phyloP scores from a whole-genome alignment of 2,888 invertebrate genomes.

The Metallyticus violacea region DNA sequence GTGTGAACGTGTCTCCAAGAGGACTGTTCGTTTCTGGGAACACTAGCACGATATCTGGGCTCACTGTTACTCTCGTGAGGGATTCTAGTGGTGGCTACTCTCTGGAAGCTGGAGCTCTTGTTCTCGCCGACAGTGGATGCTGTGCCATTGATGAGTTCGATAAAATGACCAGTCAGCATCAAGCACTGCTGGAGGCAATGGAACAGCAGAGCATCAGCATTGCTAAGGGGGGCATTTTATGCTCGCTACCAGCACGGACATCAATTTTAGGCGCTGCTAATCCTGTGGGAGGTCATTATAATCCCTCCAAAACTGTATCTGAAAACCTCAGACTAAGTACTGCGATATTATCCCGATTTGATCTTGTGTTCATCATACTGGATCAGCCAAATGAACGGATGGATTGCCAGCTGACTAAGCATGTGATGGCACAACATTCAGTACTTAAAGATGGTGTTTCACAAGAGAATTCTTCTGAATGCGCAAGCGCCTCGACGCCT shows the following conservation, averaged over 20 bases:
- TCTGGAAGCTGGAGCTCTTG: conserved; percentile 83
- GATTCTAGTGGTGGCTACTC: conserved; percentile 75
- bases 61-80: conserved; percentile 74
- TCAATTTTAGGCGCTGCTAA: conserved; percentile 92
- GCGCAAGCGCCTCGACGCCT: conserved; percentile 17
- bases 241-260: conserved; percentile 76
- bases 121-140: conserved; percentile 81
- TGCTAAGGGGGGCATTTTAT: conserved; percentile 83
- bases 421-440: conserved; percentile 73
- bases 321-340: conserved; percentile 87
- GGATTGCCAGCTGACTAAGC: conserved; percentile 74
- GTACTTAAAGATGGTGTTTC: conserved; percentile 31
- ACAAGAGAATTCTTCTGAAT: conserved; percentile 1
- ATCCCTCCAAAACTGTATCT: conserved; percentile 81
- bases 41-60: conserved; percentile 74
- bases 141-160: conserved; percentile 97
- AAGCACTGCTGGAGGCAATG: conserved; percentile 88
- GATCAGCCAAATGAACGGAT: conserved; percentile 82
- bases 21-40: conserved; percentile 90
- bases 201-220: conserved; percentile 89
- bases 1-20: conserved; percentile 76
- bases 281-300: conserved; percentile 85
- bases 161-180: conserved; percentile 78
- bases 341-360: conserved; percentile 86
- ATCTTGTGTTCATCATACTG: conserved; percentile 84